Evolutionary conservation across 2,888 invertebrate genomes (phyloP).

Genomic region (Scotopteryx bipunctaria): DNA sequence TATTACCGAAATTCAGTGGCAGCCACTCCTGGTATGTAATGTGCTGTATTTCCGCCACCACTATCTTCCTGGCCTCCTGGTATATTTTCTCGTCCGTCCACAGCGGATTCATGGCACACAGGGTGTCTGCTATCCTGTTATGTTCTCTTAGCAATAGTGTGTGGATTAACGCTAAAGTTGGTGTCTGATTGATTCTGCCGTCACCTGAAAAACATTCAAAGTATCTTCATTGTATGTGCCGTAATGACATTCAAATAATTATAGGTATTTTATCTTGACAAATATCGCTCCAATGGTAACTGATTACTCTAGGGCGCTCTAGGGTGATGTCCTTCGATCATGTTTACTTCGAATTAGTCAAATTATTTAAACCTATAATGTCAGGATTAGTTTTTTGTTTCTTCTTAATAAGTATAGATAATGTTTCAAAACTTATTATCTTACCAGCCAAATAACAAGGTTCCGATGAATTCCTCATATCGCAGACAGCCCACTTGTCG

Average conservation of each 20-base stretch:
- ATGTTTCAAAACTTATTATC: neutral
- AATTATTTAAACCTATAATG: too few species aligned
- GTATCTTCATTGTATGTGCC: neutral
- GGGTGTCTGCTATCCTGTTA: slow-evolving; percentile 79
- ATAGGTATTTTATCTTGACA: too few species aligned
- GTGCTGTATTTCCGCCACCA: slow-evolving; percentile 83
- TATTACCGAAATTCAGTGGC: slow-evolving; percentile 78
- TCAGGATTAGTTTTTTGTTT: too few species aligned
- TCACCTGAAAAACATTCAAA: slow-evolving; percentile 79
- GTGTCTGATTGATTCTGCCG: slow-evolving; percentile 79
- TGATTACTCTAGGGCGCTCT: too few species aligned
- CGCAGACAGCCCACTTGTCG: slow-evolving; percentile 66
- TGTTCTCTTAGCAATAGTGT: slow-evolving; percentile 82
- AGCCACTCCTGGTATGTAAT: slow-evolving; percentile 85
- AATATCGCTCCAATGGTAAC: too few species aligned
- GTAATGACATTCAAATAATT: too few species aligned
- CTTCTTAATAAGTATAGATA: too few species aligned
- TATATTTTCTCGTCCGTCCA: slow-evolving; percentile 83
- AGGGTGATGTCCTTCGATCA: too few species aligned
- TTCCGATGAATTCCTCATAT: slow-evolving; percentile 64
- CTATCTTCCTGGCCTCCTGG: slow-evolving; percentile 81
- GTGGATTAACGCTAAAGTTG: slow-evolving; percentile 78
- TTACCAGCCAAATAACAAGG: slow-evolving; percentile 77
- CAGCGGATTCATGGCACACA: slow-evolving; percentile 78
- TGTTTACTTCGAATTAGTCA: too few species aligned